phyloP scores from a whole-genome alignment of 2,113 vertebrate species.

The Melanostigma gelatinosum region DNA sequence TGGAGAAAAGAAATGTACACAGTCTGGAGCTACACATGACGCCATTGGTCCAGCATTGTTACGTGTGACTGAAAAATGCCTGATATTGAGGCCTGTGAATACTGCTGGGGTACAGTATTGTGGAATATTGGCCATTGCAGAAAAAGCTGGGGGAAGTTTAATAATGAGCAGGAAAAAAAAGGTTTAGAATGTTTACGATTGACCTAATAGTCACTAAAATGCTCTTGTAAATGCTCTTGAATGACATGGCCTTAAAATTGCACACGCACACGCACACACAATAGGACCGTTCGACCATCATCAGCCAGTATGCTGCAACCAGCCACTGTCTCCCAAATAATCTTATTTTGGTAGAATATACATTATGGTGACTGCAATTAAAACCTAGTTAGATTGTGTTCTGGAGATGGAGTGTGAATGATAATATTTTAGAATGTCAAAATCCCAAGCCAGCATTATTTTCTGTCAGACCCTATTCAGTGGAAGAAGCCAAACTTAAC shows the following conservation, averaged over 20 bases:
- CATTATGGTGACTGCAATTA: neutral
- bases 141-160: neutral
- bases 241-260: neutral
- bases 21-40: too few relatives aligned
- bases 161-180: neutral
- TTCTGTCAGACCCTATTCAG: constrained; percentile 33
- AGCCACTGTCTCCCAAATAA: neutral
- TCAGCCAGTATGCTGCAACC: neutral
- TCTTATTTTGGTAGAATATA: neutral
- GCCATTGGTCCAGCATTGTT: too few relatives aligned
- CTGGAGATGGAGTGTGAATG: constrained; percentile 18
- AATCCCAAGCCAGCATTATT: constrained; percentile 28
- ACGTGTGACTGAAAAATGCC: too few relatives aligned
- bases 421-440: constrained; percentile 25
- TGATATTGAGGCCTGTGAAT: too few relatives aligned
- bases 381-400: neutral
- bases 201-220: neutral
- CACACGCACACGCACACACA: neutral
- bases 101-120: too few relatives aligned
- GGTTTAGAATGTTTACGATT: neutral
- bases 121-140: neutral
- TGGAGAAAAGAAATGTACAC: too few relatives aligned
- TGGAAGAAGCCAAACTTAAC: constrained; percentile 40
- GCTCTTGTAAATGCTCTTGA: neutral
- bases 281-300: neutral